Conservation (phyloP, 2,113 vertebrate genomes). For the Myotis lucifugus region DNA sequence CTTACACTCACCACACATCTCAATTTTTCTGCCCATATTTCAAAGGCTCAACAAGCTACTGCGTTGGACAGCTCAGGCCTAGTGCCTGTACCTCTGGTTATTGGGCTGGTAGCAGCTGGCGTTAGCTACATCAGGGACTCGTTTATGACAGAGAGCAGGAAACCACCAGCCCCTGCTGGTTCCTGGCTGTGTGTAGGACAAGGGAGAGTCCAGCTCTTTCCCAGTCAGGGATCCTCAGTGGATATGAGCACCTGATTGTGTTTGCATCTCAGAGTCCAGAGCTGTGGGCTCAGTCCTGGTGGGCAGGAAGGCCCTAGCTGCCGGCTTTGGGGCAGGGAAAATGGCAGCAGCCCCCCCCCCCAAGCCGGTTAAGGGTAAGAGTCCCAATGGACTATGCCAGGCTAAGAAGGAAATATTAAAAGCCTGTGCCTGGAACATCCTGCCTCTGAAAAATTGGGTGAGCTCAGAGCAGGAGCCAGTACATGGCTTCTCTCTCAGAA, state of each 20-base stretch:
- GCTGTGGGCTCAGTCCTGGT: not conserved
- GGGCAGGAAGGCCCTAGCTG: not conserved
- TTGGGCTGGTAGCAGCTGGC: not conserved
- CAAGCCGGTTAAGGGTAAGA: not conserved
- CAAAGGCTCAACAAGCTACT: not conserved
- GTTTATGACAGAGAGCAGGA: not conserved
- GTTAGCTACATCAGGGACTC: not conserved
- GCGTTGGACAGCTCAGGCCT: not conserved
- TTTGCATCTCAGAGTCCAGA: not conserved
- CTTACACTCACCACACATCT: too few species aligned
- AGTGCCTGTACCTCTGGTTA: not conserved
- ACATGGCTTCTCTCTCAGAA: not conserved
- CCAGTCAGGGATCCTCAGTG: not conserved
- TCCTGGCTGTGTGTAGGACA: not conserved
- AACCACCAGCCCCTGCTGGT: not conserved
- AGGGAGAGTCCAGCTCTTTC: not conserved
- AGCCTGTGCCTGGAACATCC: not conserved
- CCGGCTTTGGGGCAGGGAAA: not conserved
- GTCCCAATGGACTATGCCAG: not conserved
- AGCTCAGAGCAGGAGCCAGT: not conserved
- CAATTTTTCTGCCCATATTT: not conserved
- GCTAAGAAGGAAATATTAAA: slow-evolving; percentile 19
- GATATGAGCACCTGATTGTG: not conserved
- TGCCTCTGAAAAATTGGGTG: not conserved
- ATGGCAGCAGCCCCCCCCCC: not conserved